These are phyloP conservation scores for Cryptophagus acutangulus DNA, from an alignment of 2,888 invertebrate species.

Conservation along the genomic window DNA sequence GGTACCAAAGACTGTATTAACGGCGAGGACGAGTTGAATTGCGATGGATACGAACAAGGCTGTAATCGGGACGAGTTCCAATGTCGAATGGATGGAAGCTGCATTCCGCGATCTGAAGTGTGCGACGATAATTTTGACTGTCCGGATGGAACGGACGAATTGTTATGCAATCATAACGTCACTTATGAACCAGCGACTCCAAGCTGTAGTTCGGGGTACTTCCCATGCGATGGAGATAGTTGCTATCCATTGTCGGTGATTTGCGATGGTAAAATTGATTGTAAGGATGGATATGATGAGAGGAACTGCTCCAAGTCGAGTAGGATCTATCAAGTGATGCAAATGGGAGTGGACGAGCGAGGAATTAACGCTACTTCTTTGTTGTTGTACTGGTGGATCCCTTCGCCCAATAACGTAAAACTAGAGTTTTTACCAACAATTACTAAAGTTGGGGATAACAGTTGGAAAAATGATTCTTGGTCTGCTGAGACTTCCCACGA, in stretches of 20 bases:
- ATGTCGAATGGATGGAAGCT: slow-evolving; percentile 60
- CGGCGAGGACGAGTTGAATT: slow-evolving; percentile 59
- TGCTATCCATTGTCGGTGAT: slow-evolving; percentile 58
- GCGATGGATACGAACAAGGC: slow-evolving; percentile 29
- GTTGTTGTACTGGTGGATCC: slow-evolving; percentile 60
- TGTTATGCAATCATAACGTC: slow-evolving; percentile 37
- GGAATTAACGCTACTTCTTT: slow-evolving; percentile 61
- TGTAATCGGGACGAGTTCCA: slow-evolving; percentile 52
- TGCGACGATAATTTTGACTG: slow-evolving; percentile 56
- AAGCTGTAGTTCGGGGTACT: slow-evolving; percentile 51
- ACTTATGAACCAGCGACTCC: slow-evolving; percentile 45
- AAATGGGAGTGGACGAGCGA: slow-evolving; percentile 61
- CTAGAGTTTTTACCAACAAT: slow-evolving; percentile 69
- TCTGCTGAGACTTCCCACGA: slow-evolving; percentile 55
- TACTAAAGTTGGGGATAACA: slow-evolving; percentile 47
- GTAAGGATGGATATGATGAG: slow-evolving; percentile 73
- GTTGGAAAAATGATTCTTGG: slow-evolving; percentile 63
- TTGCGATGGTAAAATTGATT: slow-evolving; percentile 67
- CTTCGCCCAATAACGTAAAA: slow-evolving; percentile 44
- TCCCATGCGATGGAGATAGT: slow-evolving; percentile 55
- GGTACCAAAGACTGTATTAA: slow-evolving; percentile 54
- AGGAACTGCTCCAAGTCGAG: slow-evolving; percentile 52
- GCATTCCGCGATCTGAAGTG: slow-evolving; percentile 46
- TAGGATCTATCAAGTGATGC: slow-evolving; percentile 50
- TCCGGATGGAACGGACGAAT: slow-evolving; percentile 55